These are phyloP conservation scores for Gasterosteus nipponicus DNA, from an alignment of 2,113 vertebrate genomes.

Conservation along the genomic window DNA sequence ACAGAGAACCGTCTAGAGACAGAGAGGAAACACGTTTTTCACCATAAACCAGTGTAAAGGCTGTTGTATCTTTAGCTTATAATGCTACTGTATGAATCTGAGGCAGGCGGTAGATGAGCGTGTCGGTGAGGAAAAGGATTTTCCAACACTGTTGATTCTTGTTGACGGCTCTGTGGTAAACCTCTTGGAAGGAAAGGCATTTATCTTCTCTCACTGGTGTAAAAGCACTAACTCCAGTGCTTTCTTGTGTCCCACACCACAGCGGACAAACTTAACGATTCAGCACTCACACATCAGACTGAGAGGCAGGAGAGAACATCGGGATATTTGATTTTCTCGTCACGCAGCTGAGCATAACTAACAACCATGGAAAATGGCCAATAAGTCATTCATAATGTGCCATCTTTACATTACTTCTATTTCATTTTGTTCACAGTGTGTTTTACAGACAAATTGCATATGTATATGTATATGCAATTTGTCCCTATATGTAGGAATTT, in stretches of 20 bases:
- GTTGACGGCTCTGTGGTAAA: constrained; percentile 67
- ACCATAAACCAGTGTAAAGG: constrained; percentile 2
- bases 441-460: constrained; percentile 19
- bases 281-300: constrained; percentile 64
- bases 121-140: background rate
- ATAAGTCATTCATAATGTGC: constrained; percentile 59
- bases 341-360: constrained; percentile 70
- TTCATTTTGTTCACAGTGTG: background rate
- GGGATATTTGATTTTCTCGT: constrained; percentile 78
- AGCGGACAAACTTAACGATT: constrained; percentile 69
- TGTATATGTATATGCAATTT: background rate
- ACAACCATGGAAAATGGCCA: constrained; percentile 63
- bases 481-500: no score
- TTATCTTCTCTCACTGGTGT: constrained; percentile 63
- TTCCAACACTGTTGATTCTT: constrained; percentile 35
- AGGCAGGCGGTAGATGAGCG: background rate
- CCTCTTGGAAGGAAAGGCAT: constrained; percentile 71
- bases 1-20: background rate
- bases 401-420: constrained; percentile 10
- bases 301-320: constrained; percentile 73
- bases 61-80: background rate
- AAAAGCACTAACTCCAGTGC: constrained; percentile 63
- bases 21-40: constrained; percentile 12
- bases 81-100: background rate
- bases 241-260: constrained; percentile 45